Conservation (phyloP, 2,797 vertebrate species). For the Gymnothorax reevesii region DNA sequence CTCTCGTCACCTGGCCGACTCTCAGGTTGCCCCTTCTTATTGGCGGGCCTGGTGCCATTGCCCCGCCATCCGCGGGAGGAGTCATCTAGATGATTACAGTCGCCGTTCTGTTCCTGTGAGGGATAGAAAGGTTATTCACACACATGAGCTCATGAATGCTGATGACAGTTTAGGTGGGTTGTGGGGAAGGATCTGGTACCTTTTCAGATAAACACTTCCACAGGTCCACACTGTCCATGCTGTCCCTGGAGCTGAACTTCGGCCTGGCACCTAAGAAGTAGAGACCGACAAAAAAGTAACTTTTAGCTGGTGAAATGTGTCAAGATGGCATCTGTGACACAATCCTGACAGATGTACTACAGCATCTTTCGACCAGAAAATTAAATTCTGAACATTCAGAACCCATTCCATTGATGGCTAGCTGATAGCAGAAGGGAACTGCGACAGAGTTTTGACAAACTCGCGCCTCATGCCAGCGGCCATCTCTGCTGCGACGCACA, state of each 20-base stretch:
- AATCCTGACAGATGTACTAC: background rate
- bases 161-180: background rate
- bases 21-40: constrained; percentile 76
- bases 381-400: background rate
- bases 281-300: constrained; percentile 2
- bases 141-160: background rate
- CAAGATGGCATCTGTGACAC: background rate
- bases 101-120: constrained; percentile 76
- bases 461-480: background rate
- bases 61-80: constrained; percentile 75
- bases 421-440: background rate
- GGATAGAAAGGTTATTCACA: background rate
- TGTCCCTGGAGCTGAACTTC: constrained; percentile 85
- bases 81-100: constrained; percentile 75
- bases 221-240: constrained; percentile 86
- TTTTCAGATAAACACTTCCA: constrained; percentile 86
- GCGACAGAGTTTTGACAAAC: background rate
- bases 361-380: background rate
- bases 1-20: constrained; percentile 72
- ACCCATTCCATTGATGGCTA: background rate
- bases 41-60: constrained; percentile 66
- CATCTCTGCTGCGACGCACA: background rate
- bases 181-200: constrained; percentile 64
- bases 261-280: constrained; percentile 85
- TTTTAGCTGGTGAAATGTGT: constrained; percentile 34